phyloP scores from a whole-genome alignment of 2,797 vertebrate genomes.

The Hippoglossus hippoglossus region DNA sequence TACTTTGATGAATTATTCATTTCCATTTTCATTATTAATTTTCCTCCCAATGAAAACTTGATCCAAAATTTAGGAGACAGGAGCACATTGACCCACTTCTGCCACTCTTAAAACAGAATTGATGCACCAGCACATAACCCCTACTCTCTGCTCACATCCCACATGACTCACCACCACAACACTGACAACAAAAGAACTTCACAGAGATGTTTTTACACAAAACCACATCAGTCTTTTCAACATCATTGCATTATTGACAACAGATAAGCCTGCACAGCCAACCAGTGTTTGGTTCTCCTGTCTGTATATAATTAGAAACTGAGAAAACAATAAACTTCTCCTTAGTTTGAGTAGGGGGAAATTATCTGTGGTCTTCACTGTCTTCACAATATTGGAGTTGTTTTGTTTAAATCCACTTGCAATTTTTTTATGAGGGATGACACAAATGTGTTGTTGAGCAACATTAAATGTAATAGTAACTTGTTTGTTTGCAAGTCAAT shows the following conservation, averaged over 20 bases:
- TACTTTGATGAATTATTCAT: slow-evolving; percentile 75
- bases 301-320: too few relatives aligned
- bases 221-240: not conserved
- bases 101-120: slow-evolving; percentile 44
- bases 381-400: too few relatives aligned
- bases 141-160: slow-evolving; percentile 5
- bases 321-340: too few relatives aligned
- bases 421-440: too few relatives aligned
- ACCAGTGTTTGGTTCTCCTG: too few relatives aligned
- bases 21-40: slow-evolving; percentile 65
- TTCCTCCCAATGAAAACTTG: slow-evolving; percentile 43
- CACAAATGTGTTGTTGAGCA: too few relatives aligned
- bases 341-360: too few relatives aligned
- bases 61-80: slow-evolving; percentile 58
- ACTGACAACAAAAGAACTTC: not conserved
- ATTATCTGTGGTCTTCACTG: too few relatives aligned
- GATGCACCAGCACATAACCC: slow-evolving; percentile 4
- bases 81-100: slow-evolving; percentile 73
- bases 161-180: not conserved
- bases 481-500: not conserved
- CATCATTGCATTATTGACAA: too few relatives aligned
- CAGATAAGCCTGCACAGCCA: too few relatives aligned
- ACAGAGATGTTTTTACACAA: not conserved
- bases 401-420: too few relatives aligned
- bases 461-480: too few relatives aligned